These are phyloP conservation scores for Ectropis grisescens DNA, from an alignment of 1,140 invertebrate genomes.

Conservation along the genomic window DNA sequence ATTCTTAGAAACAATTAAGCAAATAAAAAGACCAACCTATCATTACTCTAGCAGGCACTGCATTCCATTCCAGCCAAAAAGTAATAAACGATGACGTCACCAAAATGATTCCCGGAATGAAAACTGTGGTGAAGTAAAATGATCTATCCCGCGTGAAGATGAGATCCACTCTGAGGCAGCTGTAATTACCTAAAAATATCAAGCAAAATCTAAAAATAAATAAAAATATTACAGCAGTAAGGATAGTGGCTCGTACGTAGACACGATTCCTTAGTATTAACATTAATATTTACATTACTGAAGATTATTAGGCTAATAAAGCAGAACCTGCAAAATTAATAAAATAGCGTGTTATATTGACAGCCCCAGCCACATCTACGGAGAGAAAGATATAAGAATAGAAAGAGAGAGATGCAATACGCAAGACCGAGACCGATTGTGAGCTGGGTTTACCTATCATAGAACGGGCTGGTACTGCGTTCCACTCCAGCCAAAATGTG, in stretches of 20 bases:
- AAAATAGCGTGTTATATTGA: slow-evolving; percentile 46
- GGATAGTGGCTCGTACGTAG: slow-evolving; percentile 20
- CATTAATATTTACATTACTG: slow-evolving; percentile 20
- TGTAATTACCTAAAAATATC: slow-evolving; percentile 88
- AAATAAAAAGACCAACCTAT: slow-evolving; percentile 78
- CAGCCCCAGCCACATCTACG: slow-evolving; percentile 53
- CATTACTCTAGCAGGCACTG: slow-evolving; percentile 93
- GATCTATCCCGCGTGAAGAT: slow-evolving; percentile 94
- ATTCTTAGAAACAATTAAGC: slow-evolving; percentile 3
- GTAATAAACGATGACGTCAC: slow-evolving; percentile 91
- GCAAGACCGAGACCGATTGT: slow-evolving; percentile 54
- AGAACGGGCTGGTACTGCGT: slow-evolving; percentile 89
- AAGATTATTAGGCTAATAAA: slow-evolving; percentile 15
- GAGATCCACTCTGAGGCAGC: slow-evolving; percentile 91
- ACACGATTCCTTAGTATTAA: slow-evolving; percentile 6
- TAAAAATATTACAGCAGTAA: slow-evolving; percentile 15
- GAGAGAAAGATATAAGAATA: slow-evolving; percentile 26
- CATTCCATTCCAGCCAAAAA: slow-evolving; percentile 97
- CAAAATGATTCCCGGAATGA: slow-evolving; percentile 95
- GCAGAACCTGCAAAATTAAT: slow-evolving; percentile 35
- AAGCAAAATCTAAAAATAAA: slow-evolving; percentile 62
- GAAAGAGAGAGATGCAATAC: slow-evolving; percentile 38
- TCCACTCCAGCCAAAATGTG: slow-evolving; percentile 94
- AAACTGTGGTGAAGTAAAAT: slow-evolving; percentile 96
- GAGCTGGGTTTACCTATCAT: slow-evolving; percentile 81